A percentile compares a stretch with the other conserved stretches of the same genome.
phyloP scores from a whole-genome alignment of 2,888 invertebrate species.

The Nasonia oneida region DNA sequence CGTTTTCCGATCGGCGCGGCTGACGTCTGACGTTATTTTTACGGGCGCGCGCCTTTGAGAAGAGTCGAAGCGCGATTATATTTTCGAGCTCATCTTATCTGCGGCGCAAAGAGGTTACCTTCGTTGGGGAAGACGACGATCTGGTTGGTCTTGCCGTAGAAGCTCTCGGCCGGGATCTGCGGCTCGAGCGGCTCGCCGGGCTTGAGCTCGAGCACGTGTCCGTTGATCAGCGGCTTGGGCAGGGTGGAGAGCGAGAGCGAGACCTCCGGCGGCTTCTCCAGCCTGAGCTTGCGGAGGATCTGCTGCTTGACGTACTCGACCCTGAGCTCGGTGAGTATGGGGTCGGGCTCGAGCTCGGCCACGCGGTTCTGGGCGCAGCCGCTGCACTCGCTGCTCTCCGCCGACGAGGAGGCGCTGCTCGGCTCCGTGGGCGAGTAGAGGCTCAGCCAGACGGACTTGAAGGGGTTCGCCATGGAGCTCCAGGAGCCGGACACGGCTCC shows the following conservation, averaged over 20 bases:
- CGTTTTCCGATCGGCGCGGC: neutral
- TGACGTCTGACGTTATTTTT: neutral
- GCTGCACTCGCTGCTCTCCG: conserved; percentile 65
- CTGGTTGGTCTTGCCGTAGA: conserved; percentile 91
- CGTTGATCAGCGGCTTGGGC: conserved; percentile 89
- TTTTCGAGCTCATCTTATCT: no score
- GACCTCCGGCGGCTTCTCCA: conserved; percentile 87
- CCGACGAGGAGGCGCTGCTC: neutral
- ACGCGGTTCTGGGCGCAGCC: conserved; percentile 72
- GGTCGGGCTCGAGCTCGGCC: conserved; percentile 71
- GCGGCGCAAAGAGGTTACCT: conserved; percentile 80
- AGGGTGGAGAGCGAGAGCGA: conserved; percentile 83
- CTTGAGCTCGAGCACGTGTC: conserved; percentile 82
- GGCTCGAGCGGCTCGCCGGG: conserved; percentile 82
- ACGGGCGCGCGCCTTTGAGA: no score
- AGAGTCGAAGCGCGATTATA: neutral
- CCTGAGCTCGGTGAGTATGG: conserved; percentile 83
- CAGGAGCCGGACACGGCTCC: conserved; percentile 63
- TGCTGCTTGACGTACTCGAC: conserved; percentile 92
- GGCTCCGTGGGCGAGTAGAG: conserved; percentile 66
- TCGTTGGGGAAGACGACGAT: conserved; percentile 90
- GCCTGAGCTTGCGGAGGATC: conserved; percentile 88
- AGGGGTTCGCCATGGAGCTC: conserved; percentile 70
- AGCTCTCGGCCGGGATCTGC: conserved; percentile 85
- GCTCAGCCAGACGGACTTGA: conserved; percentile 72